phyloP scores from a whole-genome alignment of 2,113 vertebrate genomes.

The Austrofundulus limnaeus region DNA sequence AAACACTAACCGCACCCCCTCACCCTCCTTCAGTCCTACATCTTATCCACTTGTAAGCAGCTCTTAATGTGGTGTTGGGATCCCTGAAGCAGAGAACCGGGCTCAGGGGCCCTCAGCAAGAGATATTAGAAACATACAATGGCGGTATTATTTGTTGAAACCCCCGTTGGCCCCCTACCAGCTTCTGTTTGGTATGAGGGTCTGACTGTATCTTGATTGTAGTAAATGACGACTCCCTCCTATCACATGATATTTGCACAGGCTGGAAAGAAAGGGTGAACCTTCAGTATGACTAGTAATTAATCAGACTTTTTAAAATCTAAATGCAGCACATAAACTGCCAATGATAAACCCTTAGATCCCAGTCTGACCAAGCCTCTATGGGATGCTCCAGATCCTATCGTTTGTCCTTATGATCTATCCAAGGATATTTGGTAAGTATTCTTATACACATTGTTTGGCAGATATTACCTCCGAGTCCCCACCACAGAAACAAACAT shows the following conservation, averaged over 20 bases:
- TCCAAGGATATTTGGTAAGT: no score
- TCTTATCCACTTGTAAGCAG: conserved; percentile 78
- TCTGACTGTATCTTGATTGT: conserved; percentile 54
- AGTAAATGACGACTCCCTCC: conserved; percentile 55
- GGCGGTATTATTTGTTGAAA: conserved; percentile 73
- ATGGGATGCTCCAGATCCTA: background rate
- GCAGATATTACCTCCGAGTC: no score
- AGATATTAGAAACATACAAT: conserved; percentile 69
- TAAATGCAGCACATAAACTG: background rate
- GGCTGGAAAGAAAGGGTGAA: conserved; percentile 6
- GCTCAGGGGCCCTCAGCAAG: conserved; percentile 56
- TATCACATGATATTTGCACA: conserved; percentile 12
- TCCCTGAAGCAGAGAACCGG: conserved; percentile 49
- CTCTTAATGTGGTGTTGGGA: conserved; percentile 73
- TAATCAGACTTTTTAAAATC: background rate
- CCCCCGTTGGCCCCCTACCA: conserved; percentile 56
- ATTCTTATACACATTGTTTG: no score
- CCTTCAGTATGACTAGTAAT: background rate
- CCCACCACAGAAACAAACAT: no score
- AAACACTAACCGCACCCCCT: conserved; percentile 42
- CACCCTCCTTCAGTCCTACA: conserved; percentile 56
- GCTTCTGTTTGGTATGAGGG: conserved; percentile 56
- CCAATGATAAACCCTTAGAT: background rate
- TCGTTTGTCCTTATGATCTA: background rate
- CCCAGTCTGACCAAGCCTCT: background rate